These are phyloP conservation scores for Cryptophagus acutangulus DNA, from an alignment of 2,888 invertebrate species.

Conservation along the genomic window DNA sequence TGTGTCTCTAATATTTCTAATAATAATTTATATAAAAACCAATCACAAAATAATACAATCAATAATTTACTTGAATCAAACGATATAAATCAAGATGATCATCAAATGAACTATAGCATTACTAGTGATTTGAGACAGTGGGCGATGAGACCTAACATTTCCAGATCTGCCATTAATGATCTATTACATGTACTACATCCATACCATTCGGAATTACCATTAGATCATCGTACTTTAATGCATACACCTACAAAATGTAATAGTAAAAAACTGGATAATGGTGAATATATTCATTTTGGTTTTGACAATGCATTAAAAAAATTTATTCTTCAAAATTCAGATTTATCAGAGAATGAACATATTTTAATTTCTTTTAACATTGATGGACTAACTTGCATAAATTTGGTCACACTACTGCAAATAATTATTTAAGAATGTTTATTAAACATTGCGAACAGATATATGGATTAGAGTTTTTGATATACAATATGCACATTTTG, in stretches of 20 bases:
- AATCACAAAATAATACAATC: too few relatives aligned
- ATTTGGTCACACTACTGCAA: too few relatives aligned
- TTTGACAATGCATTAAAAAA: slow-evolving; percentile 12
- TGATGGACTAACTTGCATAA: slow-evolving; percentile 17
- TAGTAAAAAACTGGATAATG: slow-evolving; percentile 13
- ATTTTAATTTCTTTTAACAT: slow-evolving; percentile 15
- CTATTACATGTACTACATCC: slow-evolving; percentile 16
- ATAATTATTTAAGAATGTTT: too few relatives aligned
- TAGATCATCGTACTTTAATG: slow-evolving; percentile 17
- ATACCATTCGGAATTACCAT: slow-evolving; percentile 17
- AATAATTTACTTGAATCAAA: too few relatives aligned
- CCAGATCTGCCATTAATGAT: slow-evolving; percentile 11
- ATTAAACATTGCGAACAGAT: too few relatives aligned
- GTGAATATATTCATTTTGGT: slow-evolving; percentile 17
- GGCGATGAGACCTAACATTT: too few relatives aligned
- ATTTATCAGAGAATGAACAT: background rate
- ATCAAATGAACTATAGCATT: too few relatives aligned
- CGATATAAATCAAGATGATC: too few relatives aligned
- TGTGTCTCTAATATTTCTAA: too few relatives aligned
- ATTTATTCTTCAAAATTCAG: background rate
- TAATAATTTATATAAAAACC: too few relatives aligned
- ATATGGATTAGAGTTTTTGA: too few relatives aligned
- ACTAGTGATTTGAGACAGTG: too few relatives aligned
- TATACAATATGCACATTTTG: slow-evolving; percentile 18
- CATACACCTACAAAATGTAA: slow-evolving; percentile 11